A percentile compares a stretch with the other conserved stretches of the same genome.
Conservation (phyloP, 2,797 vertebrate genomes). For the Xerus rutilus region DNA sequence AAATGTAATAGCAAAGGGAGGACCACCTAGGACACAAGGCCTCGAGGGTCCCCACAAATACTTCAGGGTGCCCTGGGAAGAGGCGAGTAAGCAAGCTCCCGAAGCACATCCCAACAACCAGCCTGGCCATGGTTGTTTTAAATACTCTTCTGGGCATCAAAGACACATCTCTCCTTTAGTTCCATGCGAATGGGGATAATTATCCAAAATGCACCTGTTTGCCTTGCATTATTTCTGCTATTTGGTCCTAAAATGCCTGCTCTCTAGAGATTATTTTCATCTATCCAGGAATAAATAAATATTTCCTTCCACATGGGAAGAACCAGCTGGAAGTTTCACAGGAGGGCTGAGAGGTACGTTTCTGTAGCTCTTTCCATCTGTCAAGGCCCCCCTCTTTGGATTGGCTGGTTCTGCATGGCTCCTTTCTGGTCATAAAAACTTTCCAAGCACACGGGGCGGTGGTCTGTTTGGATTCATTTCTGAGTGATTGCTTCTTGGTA, state of each 20-base stretch:
- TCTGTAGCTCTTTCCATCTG: no score
- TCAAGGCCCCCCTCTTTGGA: not conserved
- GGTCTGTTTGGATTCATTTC: not conserved
- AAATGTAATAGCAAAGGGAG: not conserved
- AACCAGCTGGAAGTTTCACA: not conserved
- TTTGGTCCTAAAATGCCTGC: not conserved
- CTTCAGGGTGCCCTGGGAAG: not conserved
- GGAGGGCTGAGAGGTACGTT: not conserved
- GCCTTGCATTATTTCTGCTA: not conserved
- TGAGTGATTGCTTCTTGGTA: not conserved
- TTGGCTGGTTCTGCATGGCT: not conserved
- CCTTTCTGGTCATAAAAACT: not conserved
- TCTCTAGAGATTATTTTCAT: not conserved
- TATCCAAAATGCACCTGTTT: accelerated
- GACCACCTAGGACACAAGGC: not conserved
- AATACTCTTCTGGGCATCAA: not conserved
- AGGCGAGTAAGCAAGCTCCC: not conserved
- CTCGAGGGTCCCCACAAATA: not conserved
- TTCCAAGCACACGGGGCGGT: not conserved
- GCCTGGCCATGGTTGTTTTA: not conserved
- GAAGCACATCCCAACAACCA: not conserved
- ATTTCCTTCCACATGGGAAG: not conserved
- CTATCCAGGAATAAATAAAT: not conserved
- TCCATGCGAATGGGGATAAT: conserved; percentile 2
- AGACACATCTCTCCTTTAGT: not conserved